phyloP scores from a whole-genome alignment of 1,140 invertebrate species.

The Mercenaria mercenaria region DNA sequence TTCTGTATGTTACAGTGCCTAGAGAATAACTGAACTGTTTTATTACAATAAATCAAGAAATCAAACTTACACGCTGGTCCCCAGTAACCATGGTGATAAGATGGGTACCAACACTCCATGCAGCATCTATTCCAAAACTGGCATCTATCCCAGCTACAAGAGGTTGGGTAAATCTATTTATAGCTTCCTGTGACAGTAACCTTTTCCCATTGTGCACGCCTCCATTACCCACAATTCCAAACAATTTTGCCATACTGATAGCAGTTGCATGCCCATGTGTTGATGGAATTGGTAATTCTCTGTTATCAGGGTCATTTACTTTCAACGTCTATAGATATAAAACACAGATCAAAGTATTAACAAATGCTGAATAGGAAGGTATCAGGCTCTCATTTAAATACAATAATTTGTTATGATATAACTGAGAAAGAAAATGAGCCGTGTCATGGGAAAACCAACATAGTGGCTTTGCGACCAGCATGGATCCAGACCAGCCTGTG shows the following conservation, averaged over 20 bases:
- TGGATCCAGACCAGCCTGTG: too few relatives aligned
- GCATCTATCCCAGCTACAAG: conserved; percentile 51
- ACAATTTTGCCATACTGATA: conserved; percentile 62
- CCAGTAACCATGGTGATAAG: conserved; percentile 57
- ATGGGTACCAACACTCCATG: conserved; percentile 64
- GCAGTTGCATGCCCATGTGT: conserved; percentile 66
- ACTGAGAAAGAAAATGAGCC: too few relatives aligned
- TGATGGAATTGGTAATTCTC: conserved; percentile 53
- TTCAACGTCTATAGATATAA: conserved; percentile 21
- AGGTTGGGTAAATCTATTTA: conserved; percentile 48
- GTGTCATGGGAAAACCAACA: too few relatives aligned
- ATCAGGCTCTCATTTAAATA: too few relatives aligned
- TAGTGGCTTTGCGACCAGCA: too few relatives aligned
- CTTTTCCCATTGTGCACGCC: conserved; percentile 54
- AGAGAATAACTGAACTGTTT: too few relatives aligned
- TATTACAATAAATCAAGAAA: too few relatives aligned
- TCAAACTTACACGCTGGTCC: conserved; percentile 28
- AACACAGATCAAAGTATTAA: neutral
- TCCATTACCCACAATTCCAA: conserved; percentile 71
- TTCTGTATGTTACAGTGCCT: too few relatives aligned
- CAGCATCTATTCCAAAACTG: conserved; percentile 60
- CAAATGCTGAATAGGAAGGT: too few relatives aligned
- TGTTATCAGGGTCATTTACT: conserved; percentile 60
- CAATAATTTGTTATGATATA: too few relatives aligned
- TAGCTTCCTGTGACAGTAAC: conserved; percentile 53